These are phyloP conservation scores for Plestiodon gilberti DNA, from an alignment of 2,113 vertebrate genomes.

Conservation along the genomic window DNA sequence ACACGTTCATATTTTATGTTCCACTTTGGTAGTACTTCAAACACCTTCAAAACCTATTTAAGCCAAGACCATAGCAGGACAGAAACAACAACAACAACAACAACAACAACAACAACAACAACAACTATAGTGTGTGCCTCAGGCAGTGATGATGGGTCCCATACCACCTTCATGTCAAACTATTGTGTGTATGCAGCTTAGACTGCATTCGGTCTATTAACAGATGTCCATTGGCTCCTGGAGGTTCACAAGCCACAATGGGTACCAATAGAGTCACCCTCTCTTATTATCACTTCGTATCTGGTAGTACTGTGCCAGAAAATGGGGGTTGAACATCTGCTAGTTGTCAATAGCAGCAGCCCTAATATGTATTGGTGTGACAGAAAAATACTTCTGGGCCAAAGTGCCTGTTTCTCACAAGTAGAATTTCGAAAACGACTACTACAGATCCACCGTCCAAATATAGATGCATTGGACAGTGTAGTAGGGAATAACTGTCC, in stretches of 20 bases:
- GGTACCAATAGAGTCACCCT: neutral
- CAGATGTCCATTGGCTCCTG: neutral
- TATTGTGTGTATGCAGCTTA: too few species aligned
- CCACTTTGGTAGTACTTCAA: neutral
- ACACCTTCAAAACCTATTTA: neutral
- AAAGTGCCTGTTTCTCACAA: neutral
- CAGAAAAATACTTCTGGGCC: neutral
- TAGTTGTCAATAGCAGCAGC: neutral
- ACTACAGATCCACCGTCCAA: neutral
- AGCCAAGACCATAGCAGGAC: neutral
- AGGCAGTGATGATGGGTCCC: neutral
- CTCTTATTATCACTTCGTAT: neutral
- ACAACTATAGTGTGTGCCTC: neutral
- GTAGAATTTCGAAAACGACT: neutral
- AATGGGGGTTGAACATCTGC: neutral
- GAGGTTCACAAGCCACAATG: neutral
- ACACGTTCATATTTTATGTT: neutral
- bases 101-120: neutral
- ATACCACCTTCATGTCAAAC: neutral
- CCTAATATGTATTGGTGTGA: neutral
- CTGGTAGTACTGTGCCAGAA: neutral
- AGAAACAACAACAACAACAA: neutral
- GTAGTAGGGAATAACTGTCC: conserved; percentile 47
- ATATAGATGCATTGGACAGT: neutral
- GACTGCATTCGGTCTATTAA: neutral